These are phyloP conservation scores for Koerneria pararmatus DNA, from an alignment of 2,888 invertebrate species.

Conservation along the genomic window DNA sequence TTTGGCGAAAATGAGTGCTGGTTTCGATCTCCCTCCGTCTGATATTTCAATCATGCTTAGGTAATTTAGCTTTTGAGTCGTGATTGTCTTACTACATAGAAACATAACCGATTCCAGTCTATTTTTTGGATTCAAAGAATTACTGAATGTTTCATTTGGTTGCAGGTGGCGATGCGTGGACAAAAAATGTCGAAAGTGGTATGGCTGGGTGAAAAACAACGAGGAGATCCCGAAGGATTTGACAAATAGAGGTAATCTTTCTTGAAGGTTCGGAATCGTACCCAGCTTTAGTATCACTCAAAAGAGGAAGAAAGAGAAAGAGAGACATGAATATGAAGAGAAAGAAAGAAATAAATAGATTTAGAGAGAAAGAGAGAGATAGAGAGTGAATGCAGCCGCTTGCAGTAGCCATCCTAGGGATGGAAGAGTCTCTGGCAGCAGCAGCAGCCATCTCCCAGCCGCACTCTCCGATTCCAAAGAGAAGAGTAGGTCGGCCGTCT, in stretches of 20 bases:
- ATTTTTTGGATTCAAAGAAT: too few species aligned
- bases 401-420: too few species aligned
- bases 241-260: conserved; percentile 36
- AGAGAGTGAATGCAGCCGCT: neutral
- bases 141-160: neutral
- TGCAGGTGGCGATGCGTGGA: conserved; percentile 56
- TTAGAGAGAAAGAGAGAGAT: neutral
- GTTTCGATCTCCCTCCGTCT: too few species aligned
- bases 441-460: neutral
- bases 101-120: too few species aligned
- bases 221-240: conserved; percentile 54
- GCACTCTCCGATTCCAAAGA: neutral
- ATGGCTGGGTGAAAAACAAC: conserved; percentile 54
- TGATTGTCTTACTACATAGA: too few species aligned
- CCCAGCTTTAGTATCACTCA: conserved; percentile 18
- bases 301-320: conserved; percentile 2
- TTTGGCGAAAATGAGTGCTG: too few species aligned
- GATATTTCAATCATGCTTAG: too few species aligned
- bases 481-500: conserved; percentile 24
- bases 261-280: neutral
- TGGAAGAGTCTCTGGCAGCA: neutral
- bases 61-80: too few species aligned
- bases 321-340: conserved; percentile 24
- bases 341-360: conserved; percentile 23
- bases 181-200: conserved; percentile 58